Conservation (phyloP, 2,888 invertebrate genomes). For the Rosalia funebris region DNA sequence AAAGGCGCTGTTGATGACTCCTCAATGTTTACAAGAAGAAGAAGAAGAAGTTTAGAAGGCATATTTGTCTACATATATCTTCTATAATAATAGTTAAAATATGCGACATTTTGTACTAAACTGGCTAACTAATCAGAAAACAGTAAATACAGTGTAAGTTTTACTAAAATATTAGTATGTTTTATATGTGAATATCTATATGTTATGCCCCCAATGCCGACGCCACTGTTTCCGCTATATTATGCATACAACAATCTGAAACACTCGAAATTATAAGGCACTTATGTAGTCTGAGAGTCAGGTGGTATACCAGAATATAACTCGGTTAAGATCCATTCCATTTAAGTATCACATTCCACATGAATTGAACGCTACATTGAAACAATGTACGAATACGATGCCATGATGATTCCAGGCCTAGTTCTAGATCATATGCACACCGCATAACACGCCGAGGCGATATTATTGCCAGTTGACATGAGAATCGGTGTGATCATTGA, state of each 20-base stretch:
- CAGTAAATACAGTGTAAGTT: too few relatives aligned
- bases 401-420: not conserved
- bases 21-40: too few relatives aligned
- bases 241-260: constrained; percentile 29
- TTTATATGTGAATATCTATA: too few relatives aligned
- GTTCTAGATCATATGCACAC: not conserved
- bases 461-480: constrained; percentile 2
- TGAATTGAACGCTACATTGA: not conserved
- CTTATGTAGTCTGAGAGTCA: constrained; percentile 48
- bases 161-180: too few relatives aligned
- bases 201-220: not conserved
- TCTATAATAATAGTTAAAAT: too few relatives aligned
- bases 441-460: not conserved
- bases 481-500: not conserved
- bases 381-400: not conserved
- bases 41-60: too few relatives aligned
- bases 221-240: constrained; percentile 13
- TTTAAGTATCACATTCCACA: not conserved
- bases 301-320: constrained; percentile 48
- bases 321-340: not conserved
- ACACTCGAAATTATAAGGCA: constrained; percentile 49
- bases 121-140: too few relatives aligned
- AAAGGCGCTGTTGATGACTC: too few relatives aligned
- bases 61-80: too few relatives aligned
- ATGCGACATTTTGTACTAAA: too few relatives aligned